Evolutionary conservation across 2,113 vertebrate genomes (phyloP).

Genomic region (Neodontobutis hainanensis): DNA sequence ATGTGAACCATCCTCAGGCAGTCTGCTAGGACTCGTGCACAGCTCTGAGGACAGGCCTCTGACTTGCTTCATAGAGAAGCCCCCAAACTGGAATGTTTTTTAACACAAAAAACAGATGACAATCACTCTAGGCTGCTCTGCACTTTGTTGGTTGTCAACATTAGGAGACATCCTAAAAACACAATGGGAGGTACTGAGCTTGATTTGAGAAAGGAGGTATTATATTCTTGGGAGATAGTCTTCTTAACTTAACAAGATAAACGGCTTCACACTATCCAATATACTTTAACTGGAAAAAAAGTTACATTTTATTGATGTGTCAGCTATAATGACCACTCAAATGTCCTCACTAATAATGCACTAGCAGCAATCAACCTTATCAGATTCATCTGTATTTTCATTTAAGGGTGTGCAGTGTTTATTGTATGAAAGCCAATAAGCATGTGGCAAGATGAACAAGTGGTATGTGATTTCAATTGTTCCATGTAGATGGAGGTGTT

Average conservation of each 20-base stretch:
- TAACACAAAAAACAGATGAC: slow-evolving; percentile 53
- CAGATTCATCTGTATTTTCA: slow-evolving; percentile 34
- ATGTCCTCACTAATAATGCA: slow-evolving; percentile 43
- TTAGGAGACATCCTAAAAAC: slow-evolving; percentile 31
- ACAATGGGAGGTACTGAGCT: slow-evolving; percentile 46
- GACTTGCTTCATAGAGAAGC: slow-evolving; percentile 24
- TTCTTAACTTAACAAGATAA: slow-evolving; percentile 13
- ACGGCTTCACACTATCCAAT: slow-evolving; percentile 3
- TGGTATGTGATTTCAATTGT: slow-evolving; percentile 19
- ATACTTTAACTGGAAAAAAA: slow-evolving; percentile 40
- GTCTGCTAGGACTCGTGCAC: slow-evolving; percentile 20
- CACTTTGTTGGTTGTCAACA: slow-evolving; percentile 24
- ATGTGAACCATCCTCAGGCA: slow-evolving; percentile 57
- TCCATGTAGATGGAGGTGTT: slow-evolving; percentile 21
- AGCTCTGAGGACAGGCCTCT: slow-evolving; percentile 34
- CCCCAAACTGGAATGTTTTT: slow-evolving; percentile 56
- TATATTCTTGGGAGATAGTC: slow-evolving; percentile 36
- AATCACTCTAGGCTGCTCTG: slow-evolving; percentile 55
- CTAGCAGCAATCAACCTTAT: slow-evolving; percentile 44
- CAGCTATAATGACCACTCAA: slow-evolving; percentile 17
- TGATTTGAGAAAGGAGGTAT: slow-evolving; percentile 31
- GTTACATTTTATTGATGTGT: slow-evolving; percentile 14
- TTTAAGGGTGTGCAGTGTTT: slow-evolving; percentile 43
- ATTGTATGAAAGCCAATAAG: slow-evolving; percentile 36
- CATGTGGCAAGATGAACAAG: slow-evolving; percentile 36